Conservation (phyloP, 2,113 vertebrate genomes). For the Chaetodon auriga region DNA sequence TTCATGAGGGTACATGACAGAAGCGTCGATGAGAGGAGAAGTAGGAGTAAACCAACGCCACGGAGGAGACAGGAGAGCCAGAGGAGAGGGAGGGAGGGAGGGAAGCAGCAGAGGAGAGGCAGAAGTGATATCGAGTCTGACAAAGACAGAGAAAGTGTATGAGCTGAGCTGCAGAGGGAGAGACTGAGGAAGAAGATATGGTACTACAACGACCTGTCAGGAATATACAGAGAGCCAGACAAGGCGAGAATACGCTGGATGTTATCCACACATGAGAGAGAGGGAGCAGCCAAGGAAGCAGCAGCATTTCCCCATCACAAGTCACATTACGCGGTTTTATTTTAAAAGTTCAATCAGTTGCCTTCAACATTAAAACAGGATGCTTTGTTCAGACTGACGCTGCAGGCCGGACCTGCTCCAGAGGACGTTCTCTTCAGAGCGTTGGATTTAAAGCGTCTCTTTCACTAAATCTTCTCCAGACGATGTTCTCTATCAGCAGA, state of each 20-base stretch:
- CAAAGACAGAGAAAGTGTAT: constrained; percentile 30
- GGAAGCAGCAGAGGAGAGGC: neutral
- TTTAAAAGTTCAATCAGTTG: neutral
- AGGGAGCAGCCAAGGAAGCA: neutral
- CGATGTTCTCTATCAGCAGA: no score
- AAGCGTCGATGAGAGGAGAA: constrained; percentile 44
- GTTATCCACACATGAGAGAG: neutral
- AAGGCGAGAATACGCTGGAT: neutral
- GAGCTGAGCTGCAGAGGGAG: neutral
- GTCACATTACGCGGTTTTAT: neutral
- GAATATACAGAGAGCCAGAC: neutral
- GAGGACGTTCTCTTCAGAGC: no score
- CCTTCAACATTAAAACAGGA: no score
- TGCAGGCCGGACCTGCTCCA: no score
- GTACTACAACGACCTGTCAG: neutral
- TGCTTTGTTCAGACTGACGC: no score
- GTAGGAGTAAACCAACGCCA: constrained; percentile 39
- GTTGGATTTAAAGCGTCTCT: no score
- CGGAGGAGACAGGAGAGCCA: neutral
- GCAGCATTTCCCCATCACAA: neutral
- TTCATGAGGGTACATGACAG: constrained; percentile 62
- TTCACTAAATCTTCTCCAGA: no score
- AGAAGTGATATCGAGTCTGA: constrained; percentile 34
- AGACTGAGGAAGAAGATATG: neutral
- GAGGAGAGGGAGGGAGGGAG: neutral